These are phyloP conservation scores for Malacoraja senta DNA, from an alignment of 2,797 vertebrate genomes.

Conservation along the genomic window DNA sequence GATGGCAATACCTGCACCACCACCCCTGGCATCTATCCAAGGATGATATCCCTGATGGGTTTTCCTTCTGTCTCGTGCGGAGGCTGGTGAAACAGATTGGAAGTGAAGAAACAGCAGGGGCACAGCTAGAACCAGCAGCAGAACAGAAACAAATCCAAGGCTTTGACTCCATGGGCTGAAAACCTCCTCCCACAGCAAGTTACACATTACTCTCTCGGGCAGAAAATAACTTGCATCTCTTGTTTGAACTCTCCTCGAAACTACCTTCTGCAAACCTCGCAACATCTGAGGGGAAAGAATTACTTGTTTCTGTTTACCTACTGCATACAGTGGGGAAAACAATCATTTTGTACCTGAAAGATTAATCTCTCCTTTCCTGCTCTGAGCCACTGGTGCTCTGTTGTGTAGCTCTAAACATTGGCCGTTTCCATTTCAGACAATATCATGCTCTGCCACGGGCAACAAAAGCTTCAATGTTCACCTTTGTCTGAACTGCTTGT, in stretches of 20 bases:
- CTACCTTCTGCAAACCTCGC: not conserved
- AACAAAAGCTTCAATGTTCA: not conserved
- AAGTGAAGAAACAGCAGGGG: not conserved
- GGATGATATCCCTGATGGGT: too few species aligned
- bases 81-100: not conserved
- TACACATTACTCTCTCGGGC: not conserved
- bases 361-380: not conserved
- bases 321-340: not conserved
- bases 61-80: not conserved
- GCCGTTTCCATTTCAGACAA: constrained; percentile 11
- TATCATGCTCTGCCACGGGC: not conserved
- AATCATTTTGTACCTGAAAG: not conserved
- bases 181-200: not conserved
- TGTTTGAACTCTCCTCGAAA: not conserved
- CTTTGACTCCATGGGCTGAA: too few species aligned
- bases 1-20: too few species aligned
- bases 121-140: not conserved
- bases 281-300: not conserved
- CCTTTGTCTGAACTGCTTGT: not conserved
- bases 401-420: not conserved
- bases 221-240: not conserved
- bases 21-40: not conserved
- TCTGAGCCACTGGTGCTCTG: not conserved
- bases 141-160: not conserved
- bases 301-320: not conserved